A percentile compares a stretch with the other conserved stretches of the same genome.
Conservation (phyloP, 2,797 vertebrate species). For the Sebastes umbrosus region DNA sequence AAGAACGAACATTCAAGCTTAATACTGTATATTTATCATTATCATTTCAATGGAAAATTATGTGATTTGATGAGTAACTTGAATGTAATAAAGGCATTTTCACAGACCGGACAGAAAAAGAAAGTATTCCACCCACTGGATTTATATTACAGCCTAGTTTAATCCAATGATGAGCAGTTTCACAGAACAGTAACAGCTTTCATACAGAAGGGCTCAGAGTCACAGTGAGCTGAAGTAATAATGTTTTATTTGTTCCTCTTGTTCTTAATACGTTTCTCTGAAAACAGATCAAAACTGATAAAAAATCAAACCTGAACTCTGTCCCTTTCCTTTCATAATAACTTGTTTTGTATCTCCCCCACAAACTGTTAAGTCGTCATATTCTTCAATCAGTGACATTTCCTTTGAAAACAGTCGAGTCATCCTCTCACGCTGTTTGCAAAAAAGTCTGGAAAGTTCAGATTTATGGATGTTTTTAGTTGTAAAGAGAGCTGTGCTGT, state of each 20-base stretch:
- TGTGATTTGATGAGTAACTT: not conserved
- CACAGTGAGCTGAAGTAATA: not conserved
- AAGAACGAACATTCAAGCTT: not conserved
- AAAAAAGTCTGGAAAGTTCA: not conserved
- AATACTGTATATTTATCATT: not conserved
- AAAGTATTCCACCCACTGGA: not conserved
- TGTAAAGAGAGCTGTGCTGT: not conserved
- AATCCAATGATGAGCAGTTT: not conserved
- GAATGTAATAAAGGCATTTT: not conserved
- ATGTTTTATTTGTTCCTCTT: not conserved
- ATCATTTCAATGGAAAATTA: not conserved
- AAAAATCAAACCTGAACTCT: not conserved
- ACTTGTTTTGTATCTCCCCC: not conserved
- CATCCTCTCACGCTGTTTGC: not conserved
- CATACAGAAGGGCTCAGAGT: not conserved
- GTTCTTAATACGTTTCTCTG: not conserved
- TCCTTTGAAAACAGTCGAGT: not conserved
- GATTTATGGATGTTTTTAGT: slow-evolving; percentile 18
- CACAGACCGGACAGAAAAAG: not conserved
- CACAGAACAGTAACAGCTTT: not conserved
- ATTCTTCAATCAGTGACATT: not conserved
- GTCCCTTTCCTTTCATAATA: not conserved
- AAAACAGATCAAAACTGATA: not conserved
- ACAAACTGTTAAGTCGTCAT: not conserved
- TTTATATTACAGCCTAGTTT: not conserved